These are phyloP conservation scores for Siniperca knerii DNA, from an alignment of 2,113 vertebrate species.

Conservation along the genomic window DNA sequence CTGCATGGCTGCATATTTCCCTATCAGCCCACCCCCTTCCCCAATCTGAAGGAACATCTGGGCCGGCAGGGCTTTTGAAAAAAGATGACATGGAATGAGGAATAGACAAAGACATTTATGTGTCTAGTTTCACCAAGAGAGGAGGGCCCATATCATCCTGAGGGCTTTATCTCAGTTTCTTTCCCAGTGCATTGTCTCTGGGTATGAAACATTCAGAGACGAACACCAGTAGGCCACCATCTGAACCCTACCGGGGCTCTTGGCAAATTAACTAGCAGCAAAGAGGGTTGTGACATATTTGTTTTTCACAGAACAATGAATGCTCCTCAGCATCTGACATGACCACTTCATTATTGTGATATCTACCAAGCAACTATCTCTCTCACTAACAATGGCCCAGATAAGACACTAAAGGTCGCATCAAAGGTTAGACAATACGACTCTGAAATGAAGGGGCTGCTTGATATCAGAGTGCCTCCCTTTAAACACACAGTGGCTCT, in stretches of 20 bases:
- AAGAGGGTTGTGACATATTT: conserved; percentile 4
- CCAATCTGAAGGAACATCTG: conserved; percentile 38
- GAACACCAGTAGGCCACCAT: not conserved
- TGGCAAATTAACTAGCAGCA: conserved; percentile 20
- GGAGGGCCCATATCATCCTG: not conserved
- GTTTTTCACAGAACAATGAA: conserved; percentile 46
- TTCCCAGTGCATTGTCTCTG: not conserved
- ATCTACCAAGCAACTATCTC: conserved; percentile 29
- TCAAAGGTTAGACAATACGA: conserved; percentile 36
- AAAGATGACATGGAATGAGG: conserved; percentile 32
- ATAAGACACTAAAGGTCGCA: conserved; percentile 40
- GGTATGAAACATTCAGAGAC: conserved; percentile 29
- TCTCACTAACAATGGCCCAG: conserved; percentile 47
- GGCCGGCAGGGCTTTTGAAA: conserved; percentile 30
- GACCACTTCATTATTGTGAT: conserved; percentile 50
- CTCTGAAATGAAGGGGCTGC: conserved; percentile 25
- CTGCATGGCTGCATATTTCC: conserved; percentile 43
- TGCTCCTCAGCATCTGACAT: conserved; percentile 41
- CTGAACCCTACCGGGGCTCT: not conserved
- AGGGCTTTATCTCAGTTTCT: conserved; percentile 22
- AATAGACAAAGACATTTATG: conserved; percentile 32
- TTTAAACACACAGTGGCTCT: conserved; percentile 46
- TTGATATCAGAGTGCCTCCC: conserved; percentile 42
- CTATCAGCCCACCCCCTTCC: not conserved
- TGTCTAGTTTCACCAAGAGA: conserved; percentile 40